A percentile compares a stretch with the other conserved stretches of the same genome.
phyloP scores from a whole-genome alignment of 1,140 invertebrate species.

The Trichogramma pretiosum region DNA sequence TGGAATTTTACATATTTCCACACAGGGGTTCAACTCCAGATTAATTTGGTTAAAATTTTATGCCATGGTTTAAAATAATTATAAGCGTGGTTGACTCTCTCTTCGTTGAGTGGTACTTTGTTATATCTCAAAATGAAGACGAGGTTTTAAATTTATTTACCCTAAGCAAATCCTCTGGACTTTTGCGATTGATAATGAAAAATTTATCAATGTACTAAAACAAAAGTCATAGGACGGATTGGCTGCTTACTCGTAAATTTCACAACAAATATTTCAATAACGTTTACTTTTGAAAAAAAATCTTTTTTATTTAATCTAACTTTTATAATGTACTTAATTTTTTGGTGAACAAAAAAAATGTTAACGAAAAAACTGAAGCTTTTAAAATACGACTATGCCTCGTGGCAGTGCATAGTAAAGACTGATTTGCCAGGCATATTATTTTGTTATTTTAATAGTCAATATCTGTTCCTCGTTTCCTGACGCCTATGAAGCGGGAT shows the following conservation, averaged over 20 bases:
- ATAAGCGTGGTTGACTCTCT: background rate
- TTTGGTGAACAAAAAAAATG: constrained; percentile 1
- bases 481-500: constrained; percentile 30
- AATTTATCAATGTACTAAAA: constrained; percentile 29
- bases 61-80: constrained; percentile 28
- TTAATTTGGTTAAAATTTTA: constrained; percentile 36
- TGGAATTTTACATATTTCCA: constrained; percentile 23
- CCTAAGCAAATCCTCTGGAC: constrained; percentile 25
- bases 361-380: constrained; percentile 1
- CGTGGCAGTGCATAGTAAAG: too few relatives aligned
- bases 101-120: constrained; percentile 9
- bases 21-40: constrained; percentile 34
- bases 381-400: too few relatives aligned
- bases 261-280: too few relatives aligned
- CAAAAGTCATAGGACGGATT: constrained; percentile 33
- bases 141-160: constrained; percentile 12
- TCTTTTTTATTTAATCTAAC: too few relatives aligned
- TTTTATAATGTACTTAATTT: too few relatives aligned
- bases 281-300: too few relatives aligned
- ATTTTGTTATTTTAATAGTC: constrained; percentile 43
- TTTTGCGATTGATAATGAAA: constrained; percentile 39
- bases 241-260: too few relatives aligned
- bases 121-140: constrained; percentile 17
- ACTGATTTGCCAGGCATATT: constrained; percentile 38
- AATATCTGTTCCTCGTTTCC: constrained; percentile 45